Conservation (phyloP, 2,797 vertebrate species). For the Galagoides demidoff region DNA sequence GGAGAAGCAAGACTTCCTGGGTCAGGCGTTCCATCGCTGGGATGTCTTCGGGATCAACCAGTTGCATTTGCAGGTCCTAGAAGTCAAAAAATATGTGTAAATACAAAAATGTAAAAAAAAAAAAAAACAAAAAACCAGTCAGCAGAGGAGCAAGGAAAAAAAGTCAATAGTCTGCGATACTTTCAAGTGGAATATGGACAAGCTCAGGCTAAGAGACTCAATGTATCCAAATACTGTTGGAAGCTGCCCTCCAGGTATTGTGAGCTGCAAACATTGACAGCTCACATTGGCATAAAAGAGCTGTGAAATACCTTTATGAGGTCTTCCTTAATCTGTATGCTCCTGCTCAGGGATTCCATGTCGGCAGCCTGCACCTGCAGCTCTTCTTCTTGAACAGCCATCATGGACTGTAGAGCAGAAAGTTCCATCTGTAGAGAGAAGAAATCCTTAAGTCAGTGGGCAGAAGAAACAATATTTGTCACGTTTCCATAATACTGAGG, state of each 20-base stretch:
- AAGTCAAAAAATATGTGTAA: conserved; percentile 41
- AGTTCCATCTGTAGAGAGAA: conserved; percentile 89
- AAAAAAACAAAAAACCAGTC: not conserved
- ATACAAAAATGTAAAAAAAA: not conserved
- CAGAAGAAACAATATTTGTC: not conserved
- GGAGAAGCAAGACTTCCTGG: conserved; percentile 92
- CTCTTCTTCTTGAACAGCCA: conserved; percentile 88
- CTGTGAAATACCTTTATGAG: conserved; percentile 90
- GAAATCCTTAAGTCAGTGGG: not conserved
- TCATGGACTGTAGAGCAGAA: conserved; percentile 88
- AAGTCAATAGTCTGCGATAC: not conserved
- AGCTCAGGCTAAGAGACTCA: not conserved
- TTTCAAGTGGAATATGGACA: not conserved
- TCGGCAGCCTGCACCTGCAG: conserved; percentile 88
- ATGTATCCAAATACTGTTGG: not conserved
- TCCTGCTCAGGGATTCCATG: conserved; percentile 90
- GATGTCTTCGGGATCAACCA: conserved; percentile 91
- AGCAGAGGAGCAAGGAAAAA: not conserved
- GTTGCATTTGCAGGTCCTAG: conserved; percentile 93
- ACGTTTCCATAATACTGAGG: not conserved
- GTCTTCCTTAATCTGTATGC: conserved; percentile 92
- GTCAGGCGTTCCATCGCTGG: conserved; percentile 91
- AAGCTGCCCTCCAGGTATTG: not conserved
- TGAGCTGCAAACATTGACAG: not conserved
- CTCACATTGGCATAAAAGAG: not conserved